A percentile compares a stretch with the other conserved stretches of the same genome.
These are phyloP conservation scores for Picus viridis DNA, from an alignment of 2,797 vertebrate genomes.

Conservation along the genomic window DNA sequence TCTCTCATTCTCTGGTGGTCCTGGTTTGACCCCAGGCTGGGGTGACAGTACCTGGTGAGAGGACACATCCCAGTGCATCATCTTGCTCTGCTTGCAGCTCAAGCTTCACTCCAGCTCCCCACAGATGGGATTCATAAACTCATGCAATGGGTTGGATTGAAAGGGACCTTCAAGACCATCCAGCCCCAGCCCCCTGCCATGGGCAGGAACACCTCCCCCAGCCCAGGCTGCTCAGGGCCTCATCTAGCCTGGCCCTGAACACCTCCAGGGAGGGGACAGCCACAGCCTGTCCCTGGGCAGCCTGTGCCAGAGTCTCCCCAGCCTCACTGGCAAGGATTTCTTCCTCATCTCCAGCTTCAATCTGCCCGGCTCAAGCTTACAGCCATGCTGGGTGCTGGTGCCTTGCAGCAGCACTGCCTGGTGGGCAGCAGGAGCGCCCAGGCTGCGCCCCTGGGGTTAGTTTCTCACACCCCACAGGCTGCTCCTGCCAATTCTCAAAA, in stretches of 20 bases:
- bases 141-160: too few relatives aligned
- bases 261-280: too few relatives aligned
- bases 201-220: too few relatives aligned
- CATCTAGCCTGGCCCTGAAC: too few relatives aligned
- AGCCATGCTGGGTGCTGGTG: background rate
- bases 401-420: background rate
- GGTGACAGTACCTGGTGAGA: background rate
- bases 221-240: too few relatives aligned
- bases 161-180: too few relatives aligned
- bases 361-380: too few relatives aligned
- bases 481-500: rapidly evolving
- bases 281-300: too few relatives aligned
- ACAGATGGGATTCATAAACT: background rate
- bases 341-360: too few relatives aligned
- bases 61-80: background rate
- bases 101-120: rapidly evolving
- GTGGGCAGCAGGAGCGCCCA: rapidly evolving
- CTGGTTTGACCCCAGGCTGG: rapidly evolving
- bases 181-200: too few relatives aligned
- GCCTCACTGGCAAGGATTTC: too few relatives aligned
- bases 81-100: rapidly evolving
- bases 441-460: background rate
- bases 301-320: too few relatives aligned
- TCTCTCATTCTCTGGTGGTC: rapidly evolving
- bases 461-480: background rate